A percentile compares a stretch with the other conserved stretches of the same genome.
Evolutionary conservation across 2,888 invertebrate genomes (phyloP).

Genomic region (Tachystola acroxantha): DNA sequence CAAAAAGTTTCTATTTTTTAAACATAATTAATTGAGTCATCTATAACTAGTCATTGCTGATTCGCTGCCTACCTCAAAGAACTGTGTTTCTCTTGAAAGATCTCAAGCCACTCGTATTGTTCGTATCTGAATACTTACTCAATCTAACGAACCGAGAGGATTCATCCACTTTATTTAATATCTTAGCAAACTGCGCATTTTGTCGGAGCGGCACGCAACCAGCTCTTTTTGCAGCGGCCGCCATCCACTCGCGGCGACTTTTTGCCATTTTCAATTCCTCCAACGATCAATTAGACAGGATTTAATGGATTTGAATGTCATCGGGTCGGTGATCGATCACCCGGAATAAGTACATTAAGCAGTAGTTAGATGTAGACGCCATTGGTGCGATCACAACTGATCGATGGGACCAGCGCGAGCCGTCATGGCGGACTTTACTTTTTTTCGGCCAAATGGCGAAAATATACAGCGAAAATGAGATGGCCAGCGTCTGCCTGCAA

Average conservation of each 20-base stretch:
- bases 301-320: conserved; percentile 70
- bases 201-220: too few species aligned
- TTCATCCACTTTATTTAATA: not conserved
- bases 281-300: conserved; percentile 69
- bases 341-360: conserved; percentile 64
- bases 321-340: conserved; percentile 61
- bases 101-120: too few species aligned
- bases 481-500: conserved; percentile 10
- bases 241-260: conserved; percentile 29
- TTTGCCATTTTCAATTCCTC: conserved; percentile 66
- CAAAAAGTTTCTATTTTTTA: too few species aligned
- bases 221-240: not conserved
- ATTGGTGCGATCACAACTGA: conserved; percentile 40
- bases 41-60: too few species aligned
- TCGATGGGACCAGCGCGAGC: conserved; percentile 25
- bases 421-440: conserved; percentile 17
- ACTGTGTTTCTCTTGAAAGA: too few species aligned
- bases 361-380: conserved; percentile 45
- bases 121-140: conserved; percentile 9
- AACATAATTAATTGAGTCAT: too few species aligned
- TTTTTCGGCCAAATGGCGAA: conserved; percentile 12
- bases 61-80: too few species aligned
- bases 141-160: conserved; percentile 14
- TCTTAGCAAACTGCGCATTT: not conserved
- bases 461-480: conserved; percentile 12